Percentiles rank a stretch among this genome's conserved stretches.
Evolutionary conservation across 2,888 invertebrate genomes (phyloP).

Genomic region (Troides oblongomaculatus): DNA sequence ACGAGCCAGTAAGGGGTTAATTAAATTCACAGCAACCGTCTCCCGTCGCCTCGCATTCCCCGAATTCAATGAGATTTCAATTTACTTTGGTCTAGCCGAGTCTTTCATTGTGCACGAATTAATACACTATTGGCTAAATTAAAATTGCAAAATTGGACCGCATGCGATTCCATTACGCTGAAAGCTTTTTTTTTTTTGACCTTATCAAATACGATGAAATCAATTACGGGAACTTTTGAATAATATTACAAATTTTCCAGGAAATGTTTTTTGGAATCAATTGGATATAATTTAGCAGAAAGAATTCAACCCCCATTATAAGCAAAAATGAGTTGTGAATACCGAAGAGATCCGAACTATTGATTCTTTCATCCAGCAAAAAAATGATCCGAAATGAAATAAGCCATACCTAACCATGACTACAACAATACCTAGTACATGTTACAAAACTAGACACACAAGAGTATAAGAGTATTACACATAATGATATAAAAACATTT

Average conservation of each 20-base stretch:
- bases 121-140: constrained; percentile 55
- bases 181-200: constrained; percentile 12
- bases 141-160: constrained; percentile 37
- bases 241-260: not conserved
- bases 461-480: too few relatives aligned
- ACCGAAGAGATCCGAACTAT: too few relatives aligned
- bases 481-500: too few relatives aligned
- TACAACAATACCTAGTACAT: too few relatives aligned
- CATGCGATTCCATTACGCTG: constrained; percentile 5
- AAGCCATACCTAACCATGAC: too few relatives aligned
- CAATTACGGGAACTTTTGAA: not conserved
- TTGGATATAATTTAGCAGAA: too few relatives aligned
- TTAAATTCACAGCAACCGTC: constrained; percentile 78
- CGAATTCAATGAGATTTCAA: constrained; percentile 79
- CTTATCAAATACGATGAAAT: constrained; percentile 2
- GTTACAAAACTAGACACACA: too few relatives aligned
- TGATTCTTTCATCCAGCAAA: too few relatives aligned
- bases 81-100: constrained; percentile 71
- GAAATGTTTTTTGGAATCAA: not conserved
- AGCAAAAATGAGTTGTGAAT: too few relatives aligned
- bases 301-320: too few relatives aligned
- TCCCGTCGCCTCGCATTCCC: constrained; percentile 74
- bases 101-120: constrained; percentile 60
- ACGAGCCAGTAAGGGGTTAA: constrained; percentile 76
- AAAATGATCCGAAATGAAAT: too few relatives aligned